Evolutionary conservation across 2,888 invertebrate species (phyloP), one percentile per base, ranked within the genome.

Genomic region (Eilema griseolum): DNA sequence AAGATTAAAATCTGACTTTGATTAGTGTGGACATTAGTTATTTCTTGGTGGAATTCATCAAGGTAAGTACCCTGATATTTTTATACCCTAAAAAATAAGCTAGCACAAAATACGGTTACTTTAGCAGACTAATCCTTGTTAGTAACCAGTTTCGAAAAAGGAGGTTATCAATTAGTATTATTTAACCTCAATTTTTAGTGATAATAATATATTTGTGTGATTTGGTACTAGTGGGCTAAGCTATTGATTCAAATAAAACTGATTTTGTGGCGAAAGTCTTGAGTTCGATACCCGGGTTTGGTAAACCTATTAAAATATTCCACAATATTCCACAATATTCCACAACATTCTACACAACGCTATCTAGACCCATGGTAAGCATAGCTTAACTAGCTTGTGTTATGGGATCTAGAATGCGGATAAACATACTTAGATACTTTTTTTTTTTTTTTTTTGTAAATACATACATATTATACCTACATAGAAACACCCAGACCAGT

Each of bases 11-110:
- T 62, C 24, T 33, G 10, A 41, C 20, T 16, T 10, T 41, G 62
- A 62, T 62, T 33, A 23, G 8, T 41, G 8, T 24, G 24, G 2
- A 41, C 41, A 33, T 65, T 33, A 57, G 28, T 64, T 28, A 64
- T 20, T 28, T 72, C 41, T 73, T 26, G 20, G 71, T 70, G 68
- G 46, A 20, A 60, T 68, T 65, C 1, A 28, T 72, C 52, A 62
- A 73, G 81, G 81, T 82, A 73, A 82, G 81, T 78, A 23, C 59
- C 59, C 11, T 28, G 14, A 26, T 28, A 66, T 67, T 62, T 62
- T 57, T 33, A 56, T n/a, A 52, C n/a, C 52, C n/a, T 52, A n/a
- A n/a, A n/a, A 20, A 5, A 20, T 3, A 41, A 41, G 16, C 5
- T 20, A 46, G 20, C 0, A 46, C 5, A 46, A 46, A 41, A 41